A percentile compares a stretch with the other conserved stretches of the same genome.
Conservation (phyloP, 2,113 vertebrate genomes). For the Neogale vison region DNA sequence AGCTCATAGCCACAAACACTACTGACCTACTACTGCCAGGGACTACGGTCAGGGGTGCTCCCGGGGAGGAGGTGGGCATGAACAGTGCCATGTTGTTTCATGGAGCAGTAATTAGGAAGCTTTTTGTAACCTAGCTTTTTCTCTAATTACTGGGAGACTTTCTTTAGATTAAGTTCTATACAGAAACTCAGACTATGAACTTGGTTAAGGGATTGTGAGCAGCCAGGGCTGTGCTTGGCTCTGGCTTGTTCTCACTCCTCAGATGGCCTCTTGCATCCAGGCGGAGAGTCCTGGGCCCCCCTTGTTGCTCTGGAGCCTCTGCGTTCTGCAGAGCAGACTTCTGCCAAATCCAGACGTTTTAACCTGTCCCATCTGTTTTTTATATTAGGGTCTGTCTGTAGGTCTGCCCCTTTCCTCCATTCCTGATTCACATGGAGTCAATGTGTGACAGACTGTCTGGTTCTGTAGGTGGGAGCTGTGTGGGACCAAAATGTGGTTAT, state of each 20-base stretch:
- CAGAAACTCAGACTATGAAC: background rate
- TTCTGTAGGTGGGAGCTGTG: background rate
- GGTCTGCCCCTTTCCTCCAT: background rate
- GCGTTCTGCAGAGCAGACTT: background rate
- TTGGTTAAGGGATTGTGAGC: fast-evolving
- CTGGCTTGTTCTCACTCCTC: background rate
- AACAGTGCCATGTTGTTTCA: background rate
- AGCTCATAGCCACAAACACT: background rate
- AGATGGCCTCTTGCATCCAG: background rate
- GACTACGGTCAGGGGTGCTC: background rate
- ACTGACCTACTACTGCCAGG: background rate
- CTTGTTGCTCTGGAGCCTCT: background rate
- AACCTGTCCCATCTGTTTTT: constrained; percentile 11
- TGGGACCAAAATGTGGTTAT: background rate
- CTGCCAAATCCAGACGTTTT: background rate
- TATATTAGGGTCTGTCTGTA: background rate
- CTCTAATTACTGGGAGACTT: background rate
- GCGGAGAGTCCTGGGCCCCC: background rate
- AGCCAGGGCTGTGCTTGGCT: no score
- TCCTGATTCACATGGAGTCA: background rate
- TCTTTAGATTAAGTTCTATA: background rate
- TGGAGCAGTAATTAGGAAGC: background rate
- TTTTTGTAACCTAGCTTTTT: background rate
- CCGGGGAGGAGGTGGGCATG: background rate
- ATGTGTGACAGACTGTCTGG: background rate